Percentiles rank a stretch among this genome's conserved stretches.
These are phyloP conservation scores for Xanthia icteritia DNA, from an alignment of 2,888 invertebrate species.

Conservation along the genomic window DNA sequence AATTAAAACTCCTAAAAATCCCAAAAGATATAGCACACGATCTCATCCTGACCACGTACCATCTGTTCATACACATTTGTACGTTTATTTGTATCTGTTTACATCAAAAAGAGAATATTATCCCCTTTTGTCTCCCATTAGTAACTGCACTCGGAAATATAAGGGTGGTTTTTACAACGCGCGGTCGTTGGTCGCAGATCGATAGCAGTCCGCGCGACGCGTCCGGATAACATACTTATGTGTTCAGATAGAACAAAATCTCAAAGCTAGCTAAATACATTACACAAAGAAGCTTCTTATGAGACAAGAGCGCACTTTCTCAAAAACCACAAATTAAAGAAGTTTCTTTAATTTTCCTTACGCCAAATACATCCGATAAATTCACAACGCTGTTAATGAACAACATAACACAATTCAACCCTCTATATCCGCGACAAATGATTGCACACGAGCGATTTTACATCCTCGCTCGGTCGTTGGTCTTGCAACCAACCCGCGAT, in stretches of 20 bases:
- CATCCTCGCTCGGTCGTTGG: slow-evolving; percentile 55
- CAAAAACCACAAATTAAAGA: not conserved
- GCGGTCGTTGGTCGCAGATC: slow-evolving; percentile 25
- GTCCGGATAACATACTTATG: not conserved
- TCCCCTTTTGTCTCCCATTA: not conserved
- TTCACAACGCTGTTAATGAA: slow-evolving; percentile 8
- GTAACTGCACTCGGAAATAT: not conserved
- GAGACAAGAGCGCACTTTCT: not conserved
- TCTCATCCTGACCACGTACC: not conserved
- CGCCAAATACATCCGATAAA: not conserved
- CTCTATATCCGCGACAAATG: not conserved
- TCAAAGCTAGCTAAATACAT: not conserved
- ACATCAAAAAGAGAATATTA: not conserved
- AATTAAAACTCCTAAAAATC: not conserved
- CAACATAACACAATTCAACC: not conserved
- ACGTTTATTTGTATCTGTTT: not conserved
- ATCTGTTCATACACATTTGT: not conserved
- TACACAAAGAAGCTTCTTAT: not conserved
- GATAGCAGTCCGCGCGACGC: slow-evolving; percentile 17
- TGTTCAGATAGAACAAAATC: not conserved
- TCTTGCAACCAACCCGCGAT: slow-evolving; percentile 40
- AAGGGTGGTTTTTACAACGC: slow-evolving; percentile 1
- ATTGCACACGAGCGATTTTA: slow-evolving; percentile 49
- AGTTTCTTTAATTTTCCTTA: not conserved
- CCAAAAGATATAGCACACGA: not conserved